Evolutionary conservation across 2,113 vertebrate genomes (phyloP).

Genomic region (Hippocampus guttulatus): DNA sequence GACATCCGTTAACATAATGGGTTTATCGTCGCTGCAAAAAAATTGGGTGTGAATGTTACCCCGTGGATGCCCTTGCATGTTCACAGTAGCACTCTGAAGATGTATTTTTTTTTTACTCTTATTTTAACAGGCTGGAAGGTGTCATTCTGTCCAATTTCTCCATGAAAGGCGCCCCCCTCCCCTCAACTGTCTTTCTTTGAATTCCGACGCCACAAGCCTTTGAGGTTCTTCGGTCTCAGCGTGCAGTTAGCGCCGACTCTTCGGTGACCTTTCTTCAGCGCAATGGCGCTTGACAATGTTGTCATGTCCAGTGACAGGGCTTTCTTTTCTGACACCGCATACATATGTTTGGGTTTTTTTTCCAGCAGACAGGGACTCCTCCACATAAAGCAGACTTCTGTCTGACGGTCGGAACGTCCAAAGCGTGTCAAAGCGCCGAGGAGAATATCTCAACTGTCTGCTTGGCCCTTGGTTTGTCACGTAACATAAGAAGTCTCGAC

Average conservation of each 20-base stretch:
- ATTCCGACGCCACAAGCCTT: not conserved
- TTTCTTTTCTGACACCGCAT: not conserved
- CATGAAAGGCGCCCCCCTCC: not conserved
- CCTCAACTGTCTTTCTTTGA: not conserved
- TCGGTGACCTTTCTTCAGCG: not conserved
- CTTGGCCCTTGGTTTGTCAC: not conserved
- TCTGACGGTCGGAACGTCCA: not conserved
- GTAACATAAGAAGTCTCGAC: not conserved
- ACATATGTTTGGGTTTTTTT: not conserved
- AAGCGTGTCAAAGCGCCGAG: not conserved
- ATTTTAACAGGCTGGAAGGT: not conserved
- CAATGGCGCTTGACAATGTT: not conserved
- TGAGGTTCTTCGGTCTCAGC: not conserved
- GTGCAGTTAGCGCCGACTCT: not conserved
- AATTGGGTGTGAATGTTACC: too few species aligned
- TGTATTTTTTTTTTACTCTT: not conserved
- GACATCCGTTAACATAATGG: too few species aligned
- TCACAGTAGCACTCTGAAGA: too few species aligned
- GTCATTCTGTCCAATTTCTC: not conserved
- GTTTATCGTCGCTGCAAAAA: not conserved
- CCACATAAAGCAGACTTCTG: not conserved
- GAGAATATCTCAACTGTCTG: not conserved
- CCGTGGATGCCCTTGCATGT: too few species aligned
- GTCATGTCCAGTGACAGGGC: not conserved
- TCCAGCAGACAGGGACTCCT: not conserved